Percentiles rank a stretch among this genome's conserved stretches.
These are phyloP conservation scores for Xerus inauris DNA, from an alignment of 2,113 vertebrate species.

Conservation along the genomic window DNA sequence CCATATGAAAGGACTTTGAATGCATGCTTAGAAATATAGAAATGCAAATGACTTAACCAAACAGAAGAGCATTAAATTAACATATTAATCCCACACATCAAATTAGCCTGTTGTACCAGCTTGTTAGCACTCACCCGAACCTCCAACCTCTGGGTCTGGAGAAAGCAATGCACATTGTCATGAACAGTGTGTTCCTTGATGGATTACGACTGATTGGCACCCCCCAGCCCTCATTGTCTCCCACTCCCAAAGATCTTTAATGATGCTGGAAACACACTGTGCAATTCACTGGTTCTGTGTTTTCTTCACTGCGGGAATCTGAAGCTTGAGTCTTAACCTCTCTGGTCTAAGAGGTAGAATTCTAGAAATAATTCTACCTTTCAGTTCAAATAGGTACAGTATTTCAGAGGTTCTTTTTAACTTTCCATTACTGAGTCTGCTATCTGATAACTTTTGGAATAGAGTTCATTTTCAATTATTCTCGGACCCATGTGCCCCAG, in stretches of 20 bases:
- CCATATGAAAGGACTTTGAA: background rate
- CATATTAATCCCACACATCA: conserved; percentile 1
- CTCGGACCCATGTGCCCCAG: background rate
- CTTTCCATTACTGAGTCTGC: background rate
- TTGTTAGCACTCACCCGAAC: background rate
- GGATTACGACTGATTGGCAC: background rate
- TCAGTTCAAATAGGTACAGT: background rate
- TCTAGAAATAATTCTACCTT: conserved; percentile 8
- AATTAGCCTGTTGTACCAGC: background rate
- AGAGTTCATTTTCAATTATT: background rate
- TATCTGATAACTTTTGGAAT: background rate
- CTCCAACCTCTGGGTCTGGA: background rate
- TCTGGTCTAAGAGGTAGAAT: background rate
- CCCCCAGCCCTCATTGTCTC: background rate
- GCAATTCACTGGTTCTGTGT: background rate
- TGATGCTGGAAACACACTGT: background rate
- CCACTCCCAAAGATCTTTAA: background rate
- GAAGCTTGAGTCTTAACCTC: background rate
- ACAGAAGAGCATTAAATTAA: conserved; percentile 39
- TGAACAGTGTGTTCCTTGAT: conserved; percentile 29
- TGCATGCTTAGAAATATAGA: conserved; percentile 18
- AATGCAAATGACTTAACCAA: conserved; percentile 57
- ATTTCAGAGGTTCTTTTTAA: background rate
- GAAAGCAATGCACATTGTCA: background rate
- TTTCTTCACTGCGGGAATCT: conserved; percentile 47